phyloP scores from a whole-genome alignment of 2,113 vertebrate species.

The Microcebus ravelobensis region DNA sequence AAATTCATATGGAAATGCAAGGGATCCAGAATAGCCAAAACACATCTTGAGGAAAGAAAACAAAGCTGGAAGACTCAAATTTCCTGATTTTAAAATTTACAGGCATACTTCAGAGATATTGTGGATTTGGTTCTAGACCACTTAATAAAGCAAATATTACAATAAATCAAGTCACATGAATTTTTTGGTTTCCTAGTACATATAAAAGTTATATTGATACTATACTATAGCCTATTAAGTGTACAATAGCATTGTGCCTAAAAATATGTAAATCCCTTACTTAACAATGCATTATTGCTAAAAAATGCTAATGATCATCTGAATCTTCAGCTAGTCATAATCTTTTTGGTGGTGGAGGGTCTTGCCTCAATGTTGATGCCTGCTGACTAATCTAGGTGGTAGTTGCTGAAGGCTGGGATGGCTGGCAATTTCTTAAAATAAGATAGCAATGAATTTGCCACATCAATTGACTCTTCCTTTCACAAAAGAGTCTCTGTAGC shows the following conservation, averaged over 20 bases:
- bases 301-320: background rate
- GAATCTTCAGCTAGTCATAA: background rate
- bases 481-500: too few relatives aligned
- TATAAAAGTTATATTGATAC: background rate
- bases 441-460: too few relatives aligned
- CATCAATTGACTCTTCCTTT: too few relatives aligned
- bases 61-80: background rate
- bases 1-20: background rate
- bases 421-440: too few relatives aligned
- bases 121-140: background rate
- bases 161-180: background rate
- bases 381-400: background rate
- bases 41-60: background rate
- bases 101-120: background rate
- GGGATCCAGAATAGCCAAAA: background rate
- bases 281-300: background rate
- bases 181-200: background rate
- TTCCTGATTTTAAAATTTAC: slow-evolving; percentile 21
- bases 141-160: background rate
- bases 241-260: background rate
- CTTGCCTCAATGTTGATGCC: background rate
- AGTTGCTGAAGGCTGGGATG: too few relatives aligned
- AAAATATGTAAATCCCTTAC: background rate
- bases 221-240: background rate
- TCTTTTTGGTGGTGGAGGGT: background rate